Evolutionary conservation across 2,888 invertebrate species (phyloP), one percentile per base, ranked within the genome.

Genomic region (Anthrax anthrax): DNA sequence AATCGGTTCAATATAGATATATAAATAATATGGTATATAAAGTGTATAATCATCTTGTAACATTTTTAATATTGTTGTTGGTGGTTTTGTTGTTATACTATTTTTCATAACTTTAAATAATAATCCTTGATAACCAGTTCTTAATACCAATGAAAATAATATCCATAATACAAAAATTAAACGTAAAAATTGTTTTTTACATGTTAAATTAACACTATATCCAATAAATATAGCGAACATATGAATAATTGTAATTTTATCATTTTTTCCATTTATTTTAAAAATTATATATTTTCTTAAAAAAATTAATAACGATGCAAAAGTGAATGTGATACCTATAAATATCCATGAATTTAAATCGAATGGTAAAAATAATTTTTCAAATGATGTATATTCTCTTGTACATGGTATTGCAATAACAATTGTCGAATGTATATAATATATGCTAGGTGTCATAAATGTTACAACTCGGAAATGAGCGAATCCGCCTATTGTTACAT

Each of bases 121-220:
- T 18, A 48, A 37, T 10, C 51, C 52, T 44, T 53, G 52, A 45
- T 51, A 53, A 6, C 49, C 46, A n/a, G 29, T 50, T 14, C 52
- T 41, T 19, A 53, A 14, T 3, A 53, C 37, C n/a, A 50, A 18
- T n/a, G 47, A 44, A 10, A 18, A 29, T 1, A 46, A 14, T 13
- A 50, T 14, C 52, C 52, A 53, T 18, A 51, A 27, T 27, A 9
- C 9, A 27, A 27, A 27, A 9, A 27, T n/a, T n/a, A n/a, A n/a
- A n/a, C n/a, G n/a, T n/a, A n/a, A n/a, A n/a, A n/a, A n/a, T n/a
- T n/a, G n/a, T n/a, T n/a, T n/a, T n/a, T n/a, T n/a, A n/a, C n/a
- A n/a, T n/a, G n/a, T n/a, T n/a, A n/a, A n/a, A n/a, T n/a, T n/a
- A n/a, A n/a, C n/a, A n/a, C n/a, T n/a, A n/a, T n/a, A n/a, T n/a